phyloP scores from a whole-genome alignment of 2,888 invertebrate genomes.

The Drepanosiphum platanoidis region DNA sequence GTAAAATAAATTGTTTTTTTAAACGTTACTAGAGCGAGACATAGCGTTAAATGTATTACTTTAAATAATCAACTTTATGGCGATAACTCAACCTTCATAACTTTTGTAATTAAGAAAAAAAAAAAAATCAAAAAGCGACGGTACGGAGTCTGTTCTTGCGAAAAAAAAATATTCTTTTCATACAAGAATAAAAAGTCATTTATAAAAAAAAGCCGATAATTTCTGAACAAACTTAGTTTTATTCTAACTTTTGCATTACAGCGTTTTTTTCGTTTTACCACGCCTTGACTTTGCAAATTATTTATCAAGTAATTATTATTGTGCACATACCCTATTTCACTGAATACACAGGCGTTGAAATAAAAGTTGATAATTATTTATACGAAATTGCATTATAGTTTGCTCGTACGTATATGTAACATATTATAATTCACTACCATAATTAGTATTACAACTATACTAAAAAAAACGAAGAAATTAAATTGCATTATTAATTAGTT shows the following conservation, averaged over 20 bases:
- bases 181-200: conserved; percentile 22
- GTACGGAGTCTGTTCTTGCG: not conserved
- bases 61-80: conserved; percentile 11
- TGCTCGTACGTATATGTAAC: not conserved
- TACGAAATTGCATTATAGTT: not conserved
- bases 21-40: not conserved
- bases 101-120: conserved; percentile 20
- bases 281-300: not conserved
- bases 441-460: no score
- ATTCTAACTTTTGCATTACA: not conserved
- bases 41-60: not conserved
- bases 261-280: not conserved
- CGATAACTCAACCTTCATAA: not conserved
- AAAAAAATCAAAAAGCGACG: conserved; percentile 7
- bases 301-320: not conserved
- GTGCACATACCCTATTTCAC: not conserved
- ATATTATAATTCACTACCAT: not conserved
- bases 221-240: conserved; percentile 20
- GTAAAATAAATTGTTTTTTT: not conserved
- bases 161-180: conserved; percentile 15
- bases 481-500: not conserved
- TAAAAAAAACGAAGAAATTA: not conserved
- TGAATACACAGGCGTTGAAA: not conserved
- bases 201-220: conserved; percentile 4
- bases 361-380: not conserved